A percentile compares a stretch with the other conserved stretches of the same genome.
phyloP scores from a whole-genome alignment of 2,113 vertebrate genomes.

The Piprites chloris region DNA sequence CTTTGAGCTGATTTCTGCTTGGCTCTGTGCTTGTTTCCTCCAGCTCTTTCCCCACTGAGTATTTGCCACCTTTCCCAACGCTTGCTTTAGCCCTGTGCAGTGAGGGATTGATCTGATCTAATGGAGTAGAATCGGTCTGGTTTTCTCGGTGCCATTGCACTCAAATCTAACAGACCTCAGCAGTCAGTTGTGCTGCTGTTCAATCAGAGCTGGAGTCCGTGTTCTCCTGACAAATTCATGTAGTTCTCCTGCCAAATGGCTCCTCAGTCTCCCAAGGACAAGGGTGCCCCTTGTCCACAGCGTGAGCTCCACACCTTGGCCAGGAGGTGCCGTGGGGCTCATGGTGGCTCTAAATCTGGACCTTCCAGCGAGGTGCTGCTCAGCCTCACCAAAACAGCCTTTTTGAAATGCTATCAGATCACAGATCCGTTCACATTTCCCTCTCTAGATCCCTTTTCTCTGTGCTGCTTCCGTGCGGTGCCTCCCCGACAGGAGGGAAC shows the following conservation, averaged over 20 bases:
- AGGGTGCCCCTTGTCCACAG: accelerated
- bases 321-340: background rate
- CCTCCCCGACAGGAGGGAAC: accelerated
- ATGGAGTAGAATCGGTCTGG: background rate
- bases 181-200: background rate
- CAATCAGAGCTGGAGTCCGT: background rate
- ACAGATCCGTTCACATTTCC: accelerated
- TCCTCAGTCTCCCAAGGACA: background rate
- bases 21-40: background rate
- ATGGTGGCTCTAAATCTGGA: accelerated
- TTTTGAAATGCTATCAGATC: background rate
- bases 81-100: background rate
- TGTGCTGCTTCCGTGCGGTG: background rate
- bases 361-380: background rate
- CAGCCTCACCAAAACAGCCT: accelerated
- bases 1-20: background rate
- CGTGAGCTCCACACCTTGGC: background rate
- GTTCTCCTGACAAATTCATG: too few relatives aligned
- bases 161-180: too few relatives aligned
- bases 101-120: background rate
- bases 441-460: background rate
- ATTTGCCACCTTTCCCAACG: background rate
- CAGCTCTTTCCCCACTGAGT: background rate
- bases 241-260: background rate
- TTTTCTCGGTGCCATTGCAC: background rate